A percentile compares a stretch with the other conserved stretches of the same genome.
These are phyloP conservation scores for Ochropleura leucogaster DNA, from an alignment of 2,888 invertebrate genomes.

Conservation along the genomic window DNA sequence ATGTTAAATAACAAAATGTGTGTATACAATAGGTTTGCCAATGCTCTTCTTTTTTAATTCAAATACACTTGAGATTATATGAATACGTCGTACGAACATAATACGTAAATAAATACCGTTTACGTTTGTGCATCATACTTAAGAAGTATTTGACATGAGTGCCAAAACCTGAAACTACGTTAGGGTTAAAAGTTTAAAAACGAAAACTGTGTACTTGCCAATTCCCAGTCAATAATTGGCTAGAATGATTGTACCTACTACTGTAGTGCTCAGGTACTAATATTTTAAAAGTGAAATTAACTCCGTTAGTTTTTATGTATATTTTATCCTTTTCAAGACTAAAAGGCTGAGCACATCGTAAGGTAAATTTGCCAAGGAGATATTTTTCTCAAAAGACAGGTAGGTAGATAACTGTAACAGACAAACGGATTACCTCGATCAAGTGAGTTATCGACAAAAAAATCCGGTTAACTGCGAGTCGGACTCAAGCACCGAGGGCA, in stretches of 20 bases:
- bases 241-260: not conserved
- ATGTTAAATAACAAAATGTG: not conserved
- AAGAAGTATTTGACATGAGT: not conserved
- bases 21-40: not conserved
- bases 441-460: too few species aligned
- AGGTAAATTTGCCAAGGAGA: too few species aligned
- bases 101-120: not conserved
- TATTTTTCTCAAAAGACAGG: too few species aligned
- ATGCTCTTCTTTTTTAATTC: not conserved
- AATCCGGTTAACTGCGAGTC: too few species aligned
- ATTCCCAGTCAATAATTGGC: not conserved
- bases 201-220: not conserved
- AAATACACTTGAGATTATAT: not conserved
- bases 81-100: too few species aligned
- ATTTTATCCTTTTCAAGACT: too few species aligned
- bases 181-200: conserved; percentile 2
- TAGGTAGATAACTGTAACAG: too few species aligned
- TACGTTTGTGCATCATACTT: not conserved
- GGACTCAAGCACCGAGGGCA: too few species aligned
- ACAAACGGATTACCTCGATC: too few species aligned
- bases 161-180: conserved; percentile 6
- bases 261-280: not conserved
- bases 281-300: too few species aligned
- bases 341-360: too few species aligned
- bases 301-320: too few species aligned